Evolutionary conservation across 2,113 vertebrate genomes (phyloP), one percentile per base, ranked within the genome.

Genomic region (Vombatus ursinus): DNA sequence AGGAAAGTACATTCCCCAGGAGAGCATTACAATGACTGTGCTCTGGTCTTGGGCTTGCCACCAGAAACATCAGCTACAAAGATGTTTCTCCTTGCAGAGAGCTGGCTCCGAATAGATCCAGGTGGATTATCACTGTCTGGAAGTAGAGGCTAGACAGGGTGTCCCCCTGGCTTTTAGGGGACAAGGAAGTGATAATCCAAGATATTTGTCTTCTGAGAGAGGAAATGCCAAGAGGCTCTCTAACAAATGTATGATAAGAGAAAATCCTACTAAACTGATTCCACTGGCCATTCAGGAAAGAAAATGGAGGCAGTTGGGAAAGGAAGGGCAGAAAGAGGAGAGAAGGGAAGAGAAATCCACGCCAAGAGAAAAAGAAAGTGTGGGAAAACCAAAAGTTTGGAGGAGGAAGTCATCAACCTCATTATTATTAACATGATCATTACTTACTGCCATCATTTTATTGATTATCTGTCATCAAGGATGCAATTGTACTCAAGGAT

Each of bases 41-140:
- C 93, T 97, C 96, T 96, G 95, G 92, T 31, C 24, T 57, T 48
- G 0, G 57, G 49, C 90, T 93, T 93, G 95, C 94, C 96, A 96
- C 95, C 90, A 96, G 61, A 53, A 96, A 93, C 22, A 37, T n/a
- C 91, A 84, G 91, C 93, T 95, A 94, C n/a, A 61, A 91, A 95
- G 89, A 94, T 93, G 93, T 68, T 57, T 31, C 52, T 89, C 54
- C 23, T 94, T 77, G 89, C 94, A 19, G 92, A 47, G 92, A 92
- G 51, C 68, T 54, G 52, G 50, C 84, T 47, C 90, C 57, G 44
- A 52, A 91, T 0, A 0, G 57, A 84, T 28, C 90, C 92, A 8
- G 61, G 28, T 51, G 97, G 96, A 96, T 97, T 92, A 89, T 61
- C 95, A 93, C 96, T 50, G 94, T 97, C 97, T 97, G 92, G 93